A percentile compares a stretch with the other conserved stretches of the same genome.
These are phyloP conservation scores for Orthonyx spaldingii DNA, from an alignment of 2,113 vertebrate species.

Conservation along the genomic window DNA sequence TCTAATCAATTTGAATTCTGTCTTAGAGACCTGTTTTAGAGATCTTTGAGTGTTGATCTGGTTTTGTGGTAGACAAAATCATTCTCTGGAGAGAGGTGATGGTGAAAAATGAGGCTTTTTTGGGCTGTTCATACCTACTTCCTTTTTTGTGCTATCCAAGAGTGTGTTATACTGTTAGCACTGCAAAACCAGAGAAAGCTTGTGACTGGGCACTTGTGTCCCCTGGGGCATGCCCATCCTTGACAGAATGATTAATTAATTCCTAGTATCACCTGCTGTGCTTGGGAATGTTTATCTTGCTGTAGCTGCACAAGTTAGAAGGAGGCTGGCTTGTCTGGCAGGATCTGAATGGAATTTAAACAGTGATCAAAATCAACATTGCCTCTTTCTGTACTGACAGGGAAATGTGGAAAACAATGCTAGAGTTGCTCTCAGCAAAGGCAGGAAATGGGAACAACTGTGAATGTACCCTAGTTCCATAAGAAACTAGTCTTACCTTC, in stretches of 20 bases:
- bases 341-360: not conserved
- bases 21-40: not conserved
- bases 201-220: fast-evolving
- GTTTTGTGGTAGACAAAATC: not conserved
- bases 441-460: not conserved
- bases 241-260: not conserved
- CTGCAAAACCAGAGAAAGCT: not conserved
- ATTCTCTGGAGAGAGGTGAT: not conserved
- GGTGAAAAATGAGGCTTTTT: not conserved
- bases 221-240: not conserved
- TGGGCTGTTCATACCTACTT: not conserved
- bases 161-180: not conserved
- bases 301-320: not conserved
- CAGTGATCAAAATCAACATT: not conserved
- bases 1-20: not conserved
- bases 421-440: not conserved
- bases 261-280: not conserved
- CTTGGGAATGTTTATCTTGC: not conserved
- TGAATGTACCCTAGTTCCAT: not conserved
- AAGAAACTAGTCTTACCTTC: not conserved
- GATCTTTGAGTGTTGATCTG: not conserved
- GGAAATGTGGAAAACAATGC: not conserved
- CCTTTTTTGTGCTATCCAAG: not conserved
- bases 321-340: not conserved
- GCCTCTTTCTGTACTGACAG: not conserved